These are phyloP conservation scores for Spodoptera littoralis DNA, from an alignment of 2,888 invertebrate species.

Conservation along the genomic window DNA sequence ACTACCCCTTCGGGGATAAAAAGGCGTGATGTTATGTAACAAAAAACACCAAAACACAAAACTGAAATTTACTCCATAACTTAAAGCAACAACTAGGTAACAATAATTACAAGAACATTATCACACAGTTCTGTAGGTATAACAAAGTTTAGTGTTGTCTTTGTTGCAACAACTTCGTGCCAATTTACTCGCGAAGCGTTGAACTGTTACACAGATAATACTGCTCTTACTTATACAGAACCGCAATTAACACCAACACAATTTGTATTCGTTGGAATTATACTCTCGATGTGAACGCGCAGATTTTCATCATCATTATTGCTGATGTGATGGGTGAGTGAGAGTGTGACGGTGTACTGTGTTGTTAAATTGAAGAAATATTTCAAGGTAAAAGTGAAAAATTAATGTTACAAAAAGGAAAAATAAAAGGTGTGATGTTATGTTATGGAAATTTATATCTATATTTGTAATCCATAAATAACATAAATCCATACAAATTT, in stretches of 20 bases:
- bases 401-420: no score
- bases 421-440: no score
- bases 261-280: conserved; percentile 49
- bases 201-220: conserved; percentile 57
- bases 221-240: conserved; percentile 41
- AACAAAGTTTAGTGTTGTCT: conserved; percentile 32
- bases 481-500: no score
- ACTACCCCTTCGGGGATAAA: no score
- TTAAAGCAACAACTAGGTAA: background rate
- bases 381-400: background rate
- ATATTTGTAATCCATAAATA: no score
- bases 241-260: conserved; percentile 51
- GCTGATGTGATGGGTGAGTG: conserved; percentile 29
- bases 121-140: conserved; percentile 28
- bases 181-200: conserved; percentile 49
- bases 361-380: conserved; percentile 2
- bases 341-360: background rate
- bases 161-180: conserved; percentile 45
- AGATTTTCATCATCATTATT: conserved; percentile 55
- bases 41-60: background rate
- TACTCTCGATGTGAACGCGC: conserved; percentile 38
- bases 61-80: background rate
- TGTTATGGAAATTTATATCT: no score
- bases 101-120: conserved; percentile 43
- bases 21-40: no score